phyloP scores from a whole-genome alignment of 2,888 invertebrate species.

The Ischnus inquisitorius region DNA sequence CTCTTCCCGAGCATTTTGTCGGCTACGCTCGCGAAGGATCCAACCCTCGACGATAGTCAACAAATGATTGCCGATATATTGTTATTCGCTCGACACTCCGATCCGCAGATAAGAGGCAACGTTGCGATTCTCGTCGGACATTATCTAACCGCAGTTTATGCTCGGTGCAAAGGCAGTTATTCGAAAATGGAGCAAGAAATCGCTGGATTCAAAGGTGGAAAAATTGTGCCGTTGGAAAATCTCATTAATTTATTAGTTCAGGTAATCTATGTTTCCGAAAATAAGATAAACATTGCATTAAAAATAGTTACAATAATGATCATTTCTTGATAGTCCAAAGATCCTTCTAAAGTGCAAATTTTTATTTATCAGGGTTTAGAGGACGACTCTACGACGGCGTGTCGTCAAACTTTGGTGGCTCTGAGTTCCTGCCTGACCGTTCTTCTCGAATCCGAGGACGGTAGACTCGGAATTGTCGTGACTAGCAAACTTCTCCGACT shows the following conservation, averaged over 20 bases:
- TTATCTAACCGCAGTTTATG: conserved; percentile 88
- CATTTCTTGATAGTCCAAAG: too few relatives aligned
- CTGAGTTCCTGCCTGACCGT: conserved; percentile 88
- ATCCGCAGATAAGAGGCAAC: conserved; percentile 93
- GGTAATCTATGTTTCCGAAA: conserved; percentile 82
- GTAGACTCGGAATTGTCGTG: conserved; percentile 87
- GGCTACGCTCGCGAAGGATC: conserved; percentile 85
- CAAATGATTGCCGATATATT: conserved; percentile 91
- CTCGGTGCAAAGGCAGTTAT: conserved; percentile 82
- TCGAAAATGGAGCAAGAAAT: conserved; percentile 84
- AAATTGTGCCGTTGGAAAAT: conserved; percentile 85
- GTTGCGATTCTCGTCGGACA: conserved; percentile 89
- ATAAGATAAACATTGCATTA: not conserved
- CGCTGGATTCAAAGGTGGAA: conserved; percentile 50
- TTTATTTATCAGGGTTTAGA: conserved; percentile 88
- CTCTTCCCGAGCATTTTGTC: conserved; percentile 92
- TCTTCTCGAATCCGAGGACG: conserved; percentile 89
- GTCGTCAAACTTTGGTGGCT: conserved; percentile 90
- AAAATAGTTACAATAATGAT: too few relatives aligned
- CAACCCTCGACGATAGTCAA: conserved; percentile 71
- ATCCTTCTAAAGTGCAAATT: too few relatives aligned
- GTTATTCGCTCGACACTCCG: conserved; percentile 90
- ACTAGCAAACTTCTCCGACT: conserved; percentile 89
- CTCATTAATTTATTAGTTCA: conserved; percentile 87
- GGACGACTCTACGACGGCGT: conserved; percentile 92